These are phyloP conservation scores for Stenichneumon culpator DNA, from an alignment of 2,888 invertebrate species.

Conservation along the genomic window DNA sequence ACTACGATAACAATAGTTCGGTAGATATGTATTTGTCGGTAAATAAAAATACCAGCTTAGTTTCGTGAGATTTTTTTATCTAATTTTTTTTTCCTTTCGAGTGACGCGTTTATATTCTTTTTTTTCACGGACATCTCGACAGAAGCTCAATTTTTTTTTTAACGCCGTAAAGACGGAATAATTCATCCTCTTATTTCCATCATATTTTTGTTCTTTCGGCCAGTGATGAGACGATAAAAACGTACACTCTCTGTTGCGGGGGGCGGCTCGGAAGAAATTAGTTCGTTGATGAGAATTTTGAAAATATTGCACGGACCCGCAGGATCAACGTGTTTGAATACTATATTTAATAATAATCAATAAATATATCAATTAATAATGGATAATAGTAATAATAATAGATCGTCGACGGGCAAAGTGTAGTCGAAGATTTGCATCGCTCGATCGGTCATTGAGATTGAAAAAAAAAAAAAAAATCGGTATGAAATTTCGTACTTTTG, in stretches of 20 bases:
- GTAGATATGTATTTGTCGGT: slow-evolving; percentile 84
- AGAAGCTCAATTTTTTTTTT: slow-evolving; percentile 41
- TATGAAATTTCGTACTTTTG: background rate
- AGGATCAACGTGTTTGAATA: slow-evolving; percentile 71
- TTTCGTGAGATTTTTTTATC: slow-evolving; percentile 53
- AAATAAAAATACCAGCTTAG: slow-evolving; percentile 73
- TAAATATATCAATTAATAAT: slow-evolving; percentile 69
- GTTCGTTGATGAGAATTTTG: slow-evolving; percentile 25
- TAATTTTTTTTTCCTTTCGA: slow-evolving; percentile 43
- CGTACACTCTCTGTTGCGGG: background rate
- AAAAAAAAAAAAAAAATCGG: background rate
- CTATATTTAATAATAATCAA: slow-evolving; percentile 70
- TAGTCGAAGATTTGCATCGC: slow-evolving; percentile 28
- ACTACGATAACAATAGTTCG: slow-evolving; percentile 84
- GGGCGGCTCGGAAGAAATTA: slow-evolving; percentile 34
- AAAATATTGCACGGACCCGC: slow-evolving; percentile 81
- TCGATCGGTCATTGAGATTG: slow-evolving; percentile 10
- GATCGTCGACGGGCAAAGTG: slow-evolving; percentile 30
- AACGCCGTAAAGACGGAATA: background rate
- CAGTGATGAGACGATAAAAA: slow-evolving; percentile 12
- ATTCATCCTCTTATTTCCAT: background rate
- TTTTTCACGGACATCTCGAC: slow-evolving; percentile 45
- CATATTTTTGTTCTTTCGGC: background rate
- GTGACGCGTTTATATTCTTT: slow-evolving; percentile 56
- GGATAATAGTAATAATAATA: slow-evolving; percentile 58